A percentile compares a stretch with the other conserved stretches of the same genome.
Evolutionary conservation across 2,888 invertebrate genomes (phyloP).

Genomic region (Acanthopleura granulata): DNA sequence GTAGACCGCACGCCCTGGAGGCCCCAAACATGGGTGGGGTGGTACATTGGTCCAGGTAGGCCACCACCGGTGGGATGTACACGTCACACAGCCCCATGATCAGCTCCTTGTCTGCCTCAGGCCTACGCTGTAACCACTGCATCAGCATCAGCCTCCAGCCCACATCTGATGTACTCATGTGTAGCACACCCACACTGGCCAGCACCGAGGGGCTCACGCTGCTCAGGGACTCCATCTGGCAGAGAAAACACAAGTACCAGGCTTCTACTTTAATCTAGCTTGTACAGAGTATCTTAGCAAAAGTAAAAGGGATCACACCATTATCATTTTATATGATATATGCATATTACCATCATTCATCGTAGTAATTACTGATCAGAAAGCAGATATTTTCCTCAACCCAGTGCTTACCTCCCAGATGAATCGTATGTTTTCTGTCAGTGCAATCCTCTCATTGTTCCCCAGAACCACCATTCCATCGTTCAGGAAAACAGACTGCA

Average conservation of each 20-base stretch:
- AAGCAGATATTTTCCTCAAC: no score
- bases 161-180: conserved; percentile 60
- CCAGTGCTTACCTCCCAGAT: no score
- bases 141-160: conserved; percentile 66
- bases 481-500: conserved; percentile 58
- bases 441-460: conserved; percentile 63
- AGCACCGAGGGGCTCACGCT: conserved; percentile 62
- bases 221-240: conserved; percentile 57
- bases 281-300: no score
- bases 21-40: conserved; percentile 49
- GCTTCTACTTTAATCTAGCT: no score
- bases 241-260: neutral
- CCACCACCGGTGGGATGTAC: conserved; percentile 57
- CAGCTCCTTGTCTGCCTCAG: conserved; percentile 55
- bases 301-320: no score
- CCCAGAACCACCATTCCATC: conserved; percentile 62
- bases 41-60: conserved; percentile 52
- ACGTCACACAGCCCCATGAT: conserved; percentile 55
- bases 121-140: conserved; percentile 63
- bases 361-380: no score
- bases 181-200: conserved; percentile 63
- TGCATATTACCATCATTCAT: no score
- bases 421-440: conserved; percentile 62
- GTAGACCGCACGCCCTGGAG: conserved; percentile 32
- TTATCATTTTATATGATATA: no score